Evolutionary conservation across 2,888 invertebrate species (phyloP), one percentile per base, ranked within the genome.

Genomic region (Lasioglossum lativentre): DNA sequence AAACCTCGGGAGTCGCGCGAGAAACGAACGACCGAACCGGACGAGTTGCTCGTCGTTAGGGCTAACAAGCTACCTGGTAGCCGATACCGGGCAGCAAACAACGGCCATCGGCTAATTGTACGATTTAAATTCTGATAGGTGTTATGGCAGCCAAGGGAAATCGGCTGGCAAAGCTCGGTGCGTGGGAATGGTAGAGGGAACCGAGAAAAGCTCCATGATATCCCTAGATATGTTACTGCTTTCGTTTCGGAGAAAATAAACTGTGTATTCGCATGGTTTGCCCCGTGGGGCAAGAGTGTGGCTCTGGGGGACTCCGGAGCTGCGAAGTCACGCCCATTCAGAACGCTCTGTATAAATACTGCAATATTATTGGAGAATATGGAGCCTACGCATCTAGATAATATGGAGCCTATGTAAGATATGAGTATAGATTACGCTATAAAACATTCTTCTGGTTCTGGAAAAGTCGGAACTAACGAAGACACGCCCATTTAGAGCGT

Each of bases 61-160:
- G 42, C 38, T 76, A 75, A 85, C 76, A 75, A 86, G 81, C 84
- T 79, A 45, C 66, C 72, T 75, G 75, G 66, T 72, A 66, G 42
- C 75, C 47, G 83, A 83, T 72, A 75, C 78, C 27, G 63, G 34
- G 8, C 16, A 47, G 42, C n/a, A 12, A 77, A 63, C 30, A 82
- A 73, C 75, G 75, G 77, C 79, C 34, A 74, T 47, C 59, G 75
- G 83, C 81, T 75, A 72, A 83, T 83, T 79, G 79, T 66, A 82
- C 88, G 80, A 89, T 89, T 88, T 80, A 88, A 87, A 88, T 85
- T 85, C 82, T 73, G 83, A 80, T 82, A 73, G 76, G 73, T 78
- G 68, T 34, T 47, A 40, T n/a, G 40, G 34, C 52, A 56, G 38
- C 4, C 19, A n/a, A 8, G 56, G 6, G 30, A 34, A 10, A 23